Conservation (phyloP, 2,888 invertebrate genomes). For the Eupithecia insigniata region DNA sequence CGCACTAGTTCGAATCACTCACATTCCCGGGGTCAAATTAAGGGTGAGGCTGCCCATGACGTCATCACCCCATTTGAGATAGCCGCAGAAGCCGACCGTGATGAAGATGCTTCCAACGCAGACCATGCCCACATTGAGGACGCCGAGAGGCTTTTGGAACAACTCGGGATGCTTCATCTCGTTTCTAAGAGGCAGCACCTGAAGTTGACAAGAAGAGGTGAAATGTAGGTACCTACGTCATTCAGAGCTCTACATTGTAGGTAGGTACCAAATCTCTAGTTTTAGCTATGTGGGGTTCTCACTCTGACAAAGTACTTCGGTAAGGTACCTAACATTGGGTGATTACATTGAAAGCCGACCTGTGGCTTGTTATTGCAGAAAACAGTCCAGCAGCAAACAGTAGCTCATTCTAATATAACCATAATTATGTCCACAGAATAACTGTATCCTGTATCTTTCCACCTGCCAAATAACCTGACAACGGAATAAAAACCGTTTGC, state of each 20-base stretch:
- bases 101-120: slow-evolving; percentile 91
- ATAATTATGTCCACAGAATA: too few species aligned
- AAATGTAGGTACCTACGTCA: background rate
- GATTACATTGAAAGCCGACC: background rate
- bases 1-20: slow-evolving; percentile 54
- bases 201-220: slow-evolving; percentile 24
- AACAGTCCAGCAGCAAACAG: too few species aligned
- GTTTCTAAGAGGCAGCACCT: slow-evolving; percentile 97
- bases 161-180: slow-evolving; percentile 92
- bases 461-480: too few species aligned
- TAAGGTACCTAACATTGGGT: too few species aligned
- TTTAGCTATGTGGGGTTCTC: background rate
- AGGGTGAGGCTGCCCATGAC: slow-evolving; percentile 94
- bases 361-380: background rate
- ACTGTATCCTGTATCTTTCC: too few species aligned
- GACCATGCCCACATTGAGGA: slow-evolving; percentile 95
- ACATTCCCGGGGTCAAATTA: slow-evolving; percentile 88
- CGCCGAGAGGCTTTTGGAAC: slow-evolving; percentile 92
- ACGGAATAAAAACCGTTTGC: too few species aligned
- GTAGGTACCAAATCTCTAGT: background rate
- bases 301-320: background rate
- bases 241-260: too few species aligned
- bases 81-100: slow-evolving; percentile 93
- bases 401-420: too few species aligned
- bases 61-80: slow-evolving; percentile 92